Evolutionary conservation across 2,797 vertebrate genomes (phyloP).

Genomic region (Esox masquinongy): DNA sequence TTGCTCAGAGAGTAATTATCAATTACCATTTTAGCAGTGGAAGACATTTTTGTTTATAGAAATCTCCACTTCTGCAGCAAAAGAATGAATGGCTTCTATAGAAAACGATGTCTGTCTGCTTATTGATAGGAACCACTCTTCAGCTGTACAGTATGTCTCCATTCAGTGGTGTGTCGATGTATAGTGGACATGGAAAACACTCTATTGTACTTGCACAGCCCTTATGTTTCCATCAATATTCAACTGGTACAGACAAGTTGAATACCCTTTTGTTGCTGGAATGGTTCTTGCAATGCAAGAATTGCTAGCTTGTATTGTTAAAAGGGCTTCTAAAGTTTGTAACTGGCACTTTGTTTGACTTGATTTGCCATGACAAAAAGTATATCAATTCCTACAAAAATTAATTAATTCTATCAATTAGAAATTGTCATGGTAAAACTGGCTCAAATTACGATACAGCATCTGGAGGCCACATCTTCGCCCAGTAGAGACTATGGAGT

Average conservation of each 20-base stretch:
- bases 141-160: background rate
- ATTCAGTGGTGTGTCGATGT: background rate
- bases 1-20: background rate
- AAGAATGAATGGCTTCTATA: background rate
- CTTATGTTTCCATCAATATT: background rate
- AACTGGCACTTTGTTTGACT: no score
- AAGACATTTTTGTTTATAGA: background rate
- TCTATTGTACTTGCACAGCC: background rate
- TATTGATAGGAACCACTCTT: background rate
- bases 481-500: no score
- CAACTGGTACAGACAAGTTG: background rate
- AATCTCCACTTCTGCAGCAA: background rate
- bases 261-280: no score
- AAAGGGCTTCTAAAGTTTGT: no score
- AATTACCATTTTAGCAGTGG: background rate
- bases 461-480: no score
- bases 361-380: no score
- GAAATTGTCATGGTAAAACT: no score
- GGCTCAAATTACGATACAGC: no score
- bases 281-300: no score
- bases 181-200: background rate
- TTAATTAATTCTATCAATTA: no score
- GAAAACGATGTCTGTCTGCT: conserved; percentile 4
- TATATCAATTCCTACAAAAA: no score
- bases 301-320: background rate